Conservation (phyloP, 2,797 vertebrate species). For the Micrastur ruficollis region DNA sequence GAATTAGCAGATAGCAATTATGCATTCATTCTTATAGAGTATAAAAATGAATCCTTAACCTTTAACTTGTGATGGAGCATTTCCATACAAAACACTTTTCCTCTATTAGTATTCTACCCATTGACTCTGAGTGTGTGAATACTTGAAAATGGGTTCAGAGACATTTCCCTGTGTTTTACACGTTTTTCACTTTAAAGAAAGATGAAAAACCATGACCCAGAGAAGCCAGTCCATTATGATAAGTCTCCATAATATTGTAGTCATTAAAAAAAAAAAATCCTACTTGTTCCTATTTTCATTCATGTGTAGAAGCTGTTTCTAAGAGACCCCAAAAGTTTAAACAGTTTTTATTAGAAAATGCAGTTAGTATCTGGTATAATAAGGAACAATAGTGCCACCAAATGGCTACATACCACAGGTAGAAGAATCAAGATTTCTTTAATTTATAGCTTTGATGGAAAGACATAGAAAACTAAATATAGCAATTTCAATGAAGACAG, state of each 20-base stretch:
- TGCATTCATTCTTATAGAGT: neutral
- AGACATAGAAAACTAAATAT: neutral
- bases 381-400: constrained; percentile 48
- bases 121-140: accelerated
- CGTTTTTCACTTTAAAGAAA: neutral
- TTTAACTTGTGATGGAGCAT: neutral
- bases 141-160: neutral
- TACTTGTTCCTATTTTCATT: neutral
- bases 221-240: neutral
- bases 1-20: neutral
- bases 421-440: accelerated
- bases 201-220: neutral
- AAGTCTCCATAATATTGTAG: constrained; percentile 14
- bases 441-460: accelerated
- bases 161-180: neutral
- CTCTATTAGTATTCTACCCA: neutral
- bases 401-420: accelerated
- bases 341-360: neutral
- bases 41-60: neutral
- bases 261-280: neutral
- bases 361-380: accelerated
- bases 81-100: neutral
- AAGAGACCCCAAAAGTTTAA: neutral
- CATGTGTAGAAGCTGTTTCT: neutral
- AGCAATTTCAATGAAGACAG: neutral